Base-by-base conservation (phyloP, 2,113 vertebrate genomes). In the Saccopteryx bilineata region DNA sequence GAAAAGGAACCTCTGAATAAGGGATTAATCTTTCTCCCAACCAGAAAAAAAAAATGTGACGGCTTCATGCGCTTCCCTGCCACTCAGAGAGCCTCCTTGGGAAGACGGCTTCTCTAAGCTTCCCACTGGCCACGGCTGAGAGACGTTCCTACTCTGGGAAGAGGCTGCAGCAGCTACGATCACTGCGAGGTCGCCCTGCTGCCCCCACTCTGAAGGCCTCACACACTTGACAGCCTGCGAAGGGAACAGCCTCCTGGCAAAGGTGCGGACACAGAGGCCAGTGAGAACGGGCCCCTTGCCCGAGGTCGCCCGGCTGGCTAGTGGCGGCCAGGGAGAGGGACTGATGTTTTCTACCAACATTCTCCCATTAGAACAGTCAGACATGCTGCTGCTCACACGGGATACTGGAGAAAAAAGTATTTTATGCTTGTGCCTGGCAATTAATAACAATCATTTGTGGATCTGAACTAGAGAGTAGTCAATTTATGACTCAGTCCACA, bases 341-440 rank as follows among this genome's bases (percentile, higher is more conserved):
- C 5, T 1, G 3, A 11, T 24, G 0, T 50, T 26, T 58, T 31
- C 50, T 52, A 50, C 10, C 18, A 0, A 39, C 2, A n/a, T 33
- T 28, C 54, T 80, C 60, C 28, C 68, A 48, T 72, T 2, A 5
- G 14, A 50, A 33, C 33, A 1, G 56, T 56, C 23, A 46, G 39
- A 90, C n/a, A 48, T 9, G 31, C 46, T 11, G 60, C 81, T 54
- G 17, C 28, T 84, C 56, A 65, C 80, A 31, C 4, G 33, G 28
- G 58, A 39, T 7, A 48, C 9, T 5, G 21, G 24, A 74, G 54
- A 58, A 79, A 87, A 61, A 31, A n/a, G 2, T 23, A 75, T 14
- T 26, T 66, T 5, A 33, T 21, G 91, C 54, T 61, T 31, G 39
- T 46, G 46, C 31, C 13, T 54, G 28, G 65, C 26, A 33, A 71